phyloP scores from a whole-genome alignment of 2,797 vertebrate genomes.

The Mormyrus proboscirostris region DNA sequence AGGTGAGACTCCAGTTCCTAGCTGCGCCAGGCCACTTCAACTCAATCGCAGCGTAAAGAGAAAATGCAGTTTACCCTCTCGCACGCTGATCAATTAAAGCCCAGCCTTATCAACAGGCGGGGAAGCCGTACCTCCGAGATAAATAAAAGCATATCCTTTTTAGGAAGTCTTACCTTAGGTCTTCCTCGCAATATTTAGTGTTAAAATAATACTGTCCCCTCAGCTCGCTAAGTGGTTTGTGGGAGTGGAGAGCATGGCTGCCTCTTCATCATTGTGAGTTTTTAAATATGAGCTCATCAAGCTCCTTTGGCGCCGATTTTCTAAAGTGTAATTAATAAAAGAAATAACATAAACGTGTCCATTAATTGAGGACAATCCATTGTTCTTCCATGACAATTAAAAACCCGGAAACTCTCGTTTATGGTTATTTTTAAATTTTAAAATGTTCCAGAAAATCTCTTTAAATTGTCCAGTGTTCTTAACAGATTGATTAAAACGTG shows the following conservation, averaged over 20 bases:
- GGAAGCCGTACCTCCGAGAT: slow-evolving; percentile 34
- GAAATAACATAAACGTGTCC: background rate
- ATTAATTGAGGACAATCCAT: background rate
- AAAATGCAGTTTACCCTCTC: slow-evolving; percentile 32
- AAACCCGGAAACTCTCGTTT: background rate
- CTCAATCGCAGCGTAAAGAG: slow-evolving; percentile 46
- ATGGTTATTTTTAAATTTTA: background rate
- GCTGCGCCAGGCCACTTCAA: slow-evolving; percentile 66
- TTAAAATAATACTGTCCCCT: slow-evolving; percentile 41
- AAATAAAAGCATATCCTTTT: slow-evolving; percentile 37
- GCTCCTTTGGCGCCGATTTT: slow-evolving; percentile 59
- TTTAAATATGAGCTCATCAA: slow-evolving; percentile 61
- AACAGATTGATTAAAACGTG: background rate
- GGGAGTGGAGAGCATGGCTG: slow-evolving; percentile 76
- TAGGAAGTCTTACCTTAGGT: slow-evolving; percentile 48
- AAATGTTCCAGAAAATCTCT: background rate
- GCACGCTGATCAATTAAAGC: slow-evolving; percentile 39
- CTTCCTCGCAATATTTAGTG: slow-evolving; percentile 47
- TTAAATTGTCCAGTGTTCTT: background rate
- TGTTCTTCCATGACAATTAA: background rate
- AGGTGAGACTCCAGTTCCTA: slow-evolving; percentile 69
- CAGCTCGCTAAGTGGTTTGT: slow-evolving; percentile 57
- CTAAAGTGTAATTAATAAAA: slow-evolving; percentile 33
- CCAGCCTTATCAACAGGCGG: slow-evolving; percentile 36
- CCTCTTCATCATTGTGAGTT: slow-evolving; percentile 59